Percentiles rank a stretch among this genome's conserved stretches.
These are phyloP conservation scores for Melozone crissalis DNA, from an alignment of 2,113 vertebrate genomes.

Conservation along the genomic window DNA sequence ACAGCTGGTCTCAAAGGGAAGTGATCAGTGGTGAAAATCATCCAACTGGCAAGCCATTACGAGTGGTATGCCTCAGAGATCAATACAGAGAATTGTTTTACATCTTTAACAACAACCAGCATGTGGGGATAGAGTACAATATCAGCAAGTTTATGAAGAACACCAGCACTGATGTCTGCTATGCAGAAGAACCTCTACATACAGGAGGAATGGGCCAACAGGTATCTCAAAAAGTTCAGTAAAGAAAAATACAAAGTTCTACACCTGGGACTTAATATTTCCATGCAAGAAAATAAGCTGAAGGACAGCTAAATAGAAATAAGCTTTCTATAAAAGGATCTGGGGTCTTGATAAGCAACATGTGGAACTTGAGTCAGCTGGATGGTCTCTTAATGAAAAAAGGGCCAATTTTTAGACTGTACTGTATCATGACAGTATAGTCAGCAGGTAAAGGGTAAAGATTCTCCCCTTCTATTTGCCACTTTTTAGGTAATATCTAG, in stretches of 20 bases:
- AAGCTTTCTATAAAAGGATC: background rate
- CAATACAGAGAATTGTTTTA: background rate
- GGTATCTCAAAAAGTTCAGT: background rate
- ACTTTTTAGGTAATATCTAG: background rate
- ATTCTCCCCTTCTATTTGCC: background rate
- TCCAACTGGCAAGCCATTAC: background rate
- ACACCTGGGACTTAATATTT: background rate
- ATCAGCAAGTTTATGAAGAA: background rate
- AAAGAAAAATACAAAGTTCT: background rate
- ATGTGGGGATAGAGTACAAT: background rate
- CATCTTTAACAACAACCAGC: background rate
- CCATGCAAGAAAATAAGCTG: background rate
- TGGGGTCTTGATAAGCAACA: background rate
- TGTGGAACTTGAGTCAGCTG: background rate
- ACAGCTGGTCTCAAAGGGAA: background rate
- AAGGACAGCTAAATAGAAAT: background rate
- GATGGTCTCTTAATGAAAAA: background rate
- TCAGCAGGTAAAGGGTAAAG: background rate
- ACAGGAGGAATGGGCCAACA: background rate
- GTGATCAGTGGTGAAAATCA: background rate
- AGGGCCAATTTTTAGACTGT: background rate
- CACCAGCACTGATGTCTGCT: background rate
- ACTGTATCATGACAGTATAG: background rate
- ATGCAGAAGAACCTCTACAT: background rate
- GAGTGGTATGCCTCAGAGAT: background rate